A percentile compares a stretch with the other conserved stretches of the same genome.
phyloP scores from a whole-genome alignment of 2,797 vertebrate species.

The Sus cebifrons region DNA sequence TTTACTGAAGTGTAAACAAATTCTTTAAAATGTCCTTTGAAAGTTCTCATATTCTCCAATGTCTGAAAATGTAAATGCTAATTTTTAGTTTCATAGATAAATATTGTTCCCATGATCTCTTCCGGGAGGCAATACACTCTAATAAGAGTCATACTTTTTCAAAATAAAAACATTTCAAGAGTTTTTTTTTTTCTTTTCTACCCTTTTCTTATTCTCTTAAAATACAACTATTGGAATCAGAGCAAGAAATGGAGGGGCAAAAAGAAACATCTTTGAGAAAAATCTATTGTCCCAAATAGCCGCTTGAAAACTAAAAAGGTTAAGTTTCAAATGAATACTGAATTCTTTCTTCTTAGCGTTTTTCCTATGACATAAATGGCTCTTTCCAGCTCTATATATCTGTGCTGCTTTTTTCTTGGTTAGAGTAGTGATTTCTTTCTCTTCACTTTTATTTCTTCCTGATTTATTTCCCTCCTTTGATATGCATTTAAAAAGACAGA shows the following conservation, averaged over 20 bases:
- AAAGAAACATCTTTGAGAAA: conserved; percentile 43
- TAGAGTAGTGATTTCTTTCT: not conserved
- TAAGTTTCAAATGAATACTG: not conserved
- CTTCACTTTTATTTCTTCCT: conserved; percentile 12
- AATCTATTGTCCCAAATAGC: not conserved
- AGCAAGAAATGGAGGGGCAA: not conserved
- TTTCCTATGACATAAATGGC: not conserved
- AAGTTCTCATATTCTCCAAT: not conserved
- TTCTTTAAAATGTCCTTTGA: not conserved
- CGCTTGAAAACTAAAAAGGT: not conserved
- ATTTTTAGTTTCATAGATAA: conserved; percentile 51
- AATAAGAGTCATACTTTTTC: conserved; percentile 18
- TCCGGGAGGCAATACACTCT: not conserved
- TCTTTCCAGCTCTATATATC: not conserved
- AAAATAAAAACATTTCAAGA: conserved; percentile 25
- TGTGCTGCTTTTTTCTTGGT: not conserved
- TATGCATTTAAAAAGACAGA: conserved; percentile 28
- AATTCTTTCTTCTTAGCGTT: not conserved
- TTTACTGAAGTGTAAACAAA: not conserved
- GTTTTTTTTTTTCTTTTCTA: not conserved
- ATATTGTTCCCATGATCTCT: not conserved
- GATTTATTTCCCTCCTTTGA: conserved; percentile 16
- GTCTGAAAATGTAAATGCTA: not conserved
- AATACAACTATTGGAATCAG: not conserved
- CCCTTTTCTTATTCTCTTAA: conserved; percentile 22